Base-by-base conservation (phyloP, 2,113 vertebrate species). In the Seriola aureovittata region DNA sequence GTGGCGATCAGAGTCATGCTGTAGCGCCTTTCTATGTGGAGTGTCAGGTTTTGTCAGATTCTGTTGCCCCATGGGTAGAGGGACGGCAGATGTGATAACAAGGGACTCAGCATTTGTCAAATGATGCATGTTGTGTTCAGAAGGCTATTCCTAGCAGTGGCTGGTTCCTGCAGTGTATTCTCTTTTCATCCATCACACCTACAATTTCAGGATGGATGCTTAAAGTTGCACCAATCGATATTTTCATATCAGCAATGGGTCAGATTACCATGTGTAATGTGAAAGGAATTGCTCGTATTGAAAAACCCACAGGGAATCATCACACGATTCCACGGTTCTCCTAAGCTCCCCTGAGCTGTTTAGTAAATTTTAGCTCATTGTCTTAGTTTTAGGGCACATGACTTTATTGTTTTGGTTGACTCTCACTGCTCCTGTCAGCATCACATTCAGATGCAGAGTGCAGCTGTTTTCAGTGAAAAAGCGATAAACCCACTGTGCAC, bases 1-100 rank as follows among this genome's bases (percentile, higher is more conserved):
- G 77, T 44, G 75, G 58, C 82, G 84, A 81, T 85, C 86, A 80
- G 68, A 87, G 78, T 90, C 84, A 80, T 59, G 75, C 84, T 57
- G 64, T 66, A 46, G 82, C 23, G 50, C 58, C 63, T 79, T 81
- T 74, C 36, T 23, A 36, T 64, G 55, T 62, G 50, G 38, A 76
- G 62, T 78, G 84, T 85, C 73, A 75, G 66, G 44, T 78, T 32
- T 60, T 84, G 74, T 90, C 83, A 89, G 68, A 78, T 71, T 70
- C 25, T 21, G 66, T 58, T 77, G 64, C 72, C 62, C 63, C 6
- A 5, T 19, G 44, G 73, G 79, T 73, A 68, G 54, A 66, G 32
- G 42, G 46, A 75, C 38, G 57, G 64, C 74, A 72, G 70, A 85
- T 52, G 55, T 78, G 79, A 77, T 75, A 70, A 81, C n/a, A 66